Base-by-base conservation (phyloP, 2,888 invertebrate species). In the Camponotus fellah region DNA sequence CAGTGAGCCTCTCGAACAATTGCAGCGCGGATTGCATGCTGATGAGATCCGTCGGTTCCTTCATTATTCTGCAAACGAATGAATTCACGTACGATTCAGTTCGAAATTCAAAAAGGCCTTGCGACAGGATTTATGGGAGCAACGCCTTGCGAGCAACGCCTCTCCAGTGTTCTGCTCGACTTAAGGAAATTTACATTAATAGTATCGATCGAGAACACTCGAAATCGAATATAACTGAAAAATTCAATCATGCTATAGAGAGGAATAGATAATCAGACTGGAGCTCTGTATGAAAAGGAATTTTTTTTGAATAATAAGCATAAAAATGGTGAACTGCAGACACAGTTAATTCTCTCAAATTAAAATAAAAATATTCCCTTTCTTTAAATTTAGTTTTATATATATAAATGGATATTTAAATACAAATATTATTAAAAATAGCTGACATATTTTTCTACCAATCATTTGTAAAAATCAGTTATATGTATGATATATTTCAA, bases 41-140 rank as follows among this genome's bases (percentile, higher is more conserved):
- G 85, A 96, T 96, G 80, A 98, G 95, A 87, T 96, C 97, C 85
- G 96, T 96, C 1, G 99, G 98, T 92, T 97, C 96, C 95, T 96
- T 95, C 93, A 95, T 95, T 89, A 96, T 96, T 92, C 96, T 97
- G 94, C 60, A 84, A 87, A 86, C 82, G 84, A 86, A 89, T 84
- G 84, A 87, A 87, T 86, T 90, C 85, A 84, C 83, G 82, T 83
- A 69, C 58, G 77, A 85, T 62, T 83, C 60, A 56, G 75, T 56
- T 77, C 53, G 74, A 82, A 86, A 83, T 83, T 74, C 69, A 68
- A 62, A 58, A 80, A 86, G 72, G 68, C 58, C 53, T 43, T 34
- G 65, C 32, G 43, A 76, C 62, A 43, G 64, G 60, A 83, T 85
- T 85, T 83, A 83, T 69, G 79, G 72, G 83, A 85, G 79, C 79